Percentiles rank a stretch among this genome's conserved stretches.
These are phyloP conservation scores for Remorina albescens DNA, from an alignment of 2,797 vertebrate genomes.

Conservation along the genomic window DNA sequence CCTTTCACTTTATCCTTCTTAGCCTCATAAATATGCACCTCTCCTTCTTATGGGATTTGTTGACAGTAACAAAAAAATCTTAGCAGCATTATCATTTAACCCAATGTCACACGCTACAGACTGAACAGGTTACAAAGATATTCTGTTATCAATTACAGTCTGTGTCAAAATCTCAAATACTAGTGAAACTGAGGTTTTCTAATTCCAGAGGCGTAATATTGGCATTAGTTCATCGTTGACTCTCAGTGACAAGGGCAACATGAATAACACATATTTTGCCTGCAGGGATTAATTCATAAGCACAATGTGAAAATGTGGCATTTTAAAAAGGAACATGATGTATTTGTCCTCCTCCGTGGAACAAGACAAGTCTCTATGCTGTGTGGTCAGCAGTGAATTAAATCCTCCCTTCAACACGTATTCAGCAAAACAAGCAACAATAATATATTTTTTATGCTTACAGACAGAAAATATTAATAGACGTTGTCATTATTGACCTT, in stretches of 20 bases:
- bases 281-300: slow-evolving; percentile 29
- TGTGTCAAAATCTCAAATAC: neutral
- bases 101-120: neutral
- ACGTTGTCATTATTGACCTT: slow-evolving; percentile 2
- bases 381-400: slow-evolving; percentile 27
- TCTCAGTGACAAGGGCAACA: slow-evolving; percentile 9
- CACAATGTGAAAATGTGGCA: neutral
- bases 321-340: slow-evolving; percentile 1
- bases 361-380: neutral
- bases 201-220: neutral
- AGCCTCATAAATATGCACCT: neutral
- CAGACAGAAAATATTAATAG: slow-evolving; percentile 17
- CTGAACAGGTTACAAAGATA: neutral
- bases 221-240: slow-evolving; percentile 13
- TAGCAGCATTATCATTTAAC: neutral
- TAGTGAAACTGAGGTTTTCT: neutral
- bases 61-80: neutral
- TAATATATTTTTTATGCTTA: neutral
- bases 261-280: slow-evolving; percentile 13
- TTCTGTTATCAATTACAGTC: neutral
- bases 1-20: neutral
- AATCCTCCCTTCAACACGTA: neutral
- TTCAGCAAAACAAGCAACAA: slow-evolving; percentile 35
- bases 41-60: neutral
- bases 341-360: neutral